These are phyloP conservation scores for Siniperca scherzeri DNA, from an alignment of 2,797 vertebrate species.

Conservation along the genomic window DNA sequence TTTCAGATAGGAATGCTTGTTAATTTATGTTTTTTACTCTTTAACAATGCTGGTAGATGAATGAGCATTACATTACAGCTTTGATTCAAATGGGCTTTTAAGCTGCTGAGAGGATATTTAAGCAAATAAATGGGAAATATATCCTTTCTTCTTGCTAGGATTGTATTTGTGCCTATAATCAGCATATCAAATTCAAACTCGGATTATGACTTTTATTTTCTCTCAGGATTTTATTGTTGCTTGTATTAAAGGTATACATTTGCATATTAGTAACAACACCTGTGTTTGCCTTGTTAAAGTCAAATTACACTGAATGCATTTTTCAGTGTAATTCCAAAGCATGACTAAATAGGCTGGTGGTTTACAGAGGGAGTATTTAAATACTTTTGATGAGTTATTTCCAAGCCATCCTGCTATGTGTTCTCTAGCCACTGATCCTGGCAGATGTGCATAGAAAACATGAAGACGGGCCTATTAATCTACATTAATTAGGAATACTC, in stretches of 20 bases:
- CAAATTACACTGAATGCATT: neutral
- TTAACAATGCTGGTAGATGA: neutral
- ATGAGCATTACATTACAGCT: neutral
- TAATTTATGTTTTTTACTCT: constrained; percentile 3
- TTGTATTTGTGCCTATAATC: too few species aligned
- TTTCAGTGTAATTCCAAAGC: constrained; percentile 10
- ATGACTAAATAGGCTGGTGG: neutral
- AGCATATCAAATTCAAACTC: neutral
- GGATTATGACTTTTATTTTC: neutral
- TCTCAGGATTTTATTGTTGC: neutral
- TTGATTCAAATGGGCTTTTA: neutral
- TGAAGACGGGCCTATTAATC: neutral
- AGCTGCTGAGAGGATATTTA: constrained; percentile 11
- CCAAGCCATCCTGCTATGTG: neutral
- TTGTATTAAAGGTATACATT: neutral
- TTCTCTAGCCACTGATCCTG: neutral
- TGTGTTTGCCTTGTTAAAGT: constrained; percentile 18
- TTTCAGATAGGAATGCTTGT: neutral
- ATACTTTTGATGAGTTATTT: constrained; percentile 1
- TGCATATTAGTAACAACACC: constrained; percentile 21
- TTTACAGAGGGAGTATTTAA: constrained; percentile 1
- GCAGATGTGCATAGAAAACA: neutral
- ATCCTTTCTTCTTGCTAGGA: constrained; percentile 1
- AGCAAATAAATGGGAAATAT: neutral
- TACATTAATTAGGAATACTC: neutral